Evolutionary conservation across 2,888 invertebrate genomes (phyloP), one percentile per base, ranked within the genome.

Genomic region (Deilephila porcellus): DNA sequence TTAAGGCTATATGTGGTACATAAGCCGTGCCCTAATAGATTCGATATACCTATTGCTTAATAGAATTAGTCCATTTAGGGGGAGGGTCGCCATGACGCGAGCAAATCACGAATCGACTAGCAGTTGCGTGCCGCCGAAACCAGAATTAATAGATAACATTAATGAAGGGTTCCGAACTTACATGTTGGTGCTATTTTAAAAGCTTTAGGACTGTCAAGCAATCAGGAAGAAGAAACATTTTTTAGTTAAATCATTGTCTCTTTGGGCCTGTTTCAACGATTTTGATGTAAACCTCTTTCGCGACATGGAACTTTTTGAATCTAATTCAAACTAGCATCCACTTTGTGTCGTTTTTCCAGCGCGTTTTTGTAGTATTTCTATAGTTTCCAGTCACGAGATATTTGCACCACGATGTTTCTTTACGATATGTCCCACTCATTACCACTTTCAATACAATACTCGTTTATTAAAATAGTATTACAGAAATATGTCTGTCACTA

Each of bases 21-120:
- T 70, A 70, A 29, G 29, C 62, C 29, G 19, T 17, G 45, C 25
- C 45, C 67, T 52, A 37, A 63, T 67, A 67, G 67, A 52, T 52
- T 67, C 67, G 52, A 45, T 67, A 52, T 67, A 67, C 25, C 14
- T 37, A 45, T 64, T 25, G 67, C 67, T 67, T 67, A 67, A 67
- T 67, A 25, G 67, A 52, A 67, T 67, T 67, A 67, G 20, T 52
- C 25, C 14, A 67, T 67, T 67, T 52, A 67, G 67, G 67, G 45
- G 67, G 45, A 67, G 67, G 52, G 67, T 52, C 67, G 67, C 11
- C 67, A 52, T 67, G 67, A 67, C 67, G 67, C 45, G 67, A 25
- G 52, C 45, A 67, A 67, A 52, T 67, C 67, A 67, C 52, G 52
- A 67, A 67, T 67, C 52, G 52, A 45, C 67, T 67, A 17, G 7